Evolutionary conservation across 2,113 vertebrate genomes (phyloP), one percentile per base, ranked within the genome.

Genomic region (Nanorana parkeri): DNA sequence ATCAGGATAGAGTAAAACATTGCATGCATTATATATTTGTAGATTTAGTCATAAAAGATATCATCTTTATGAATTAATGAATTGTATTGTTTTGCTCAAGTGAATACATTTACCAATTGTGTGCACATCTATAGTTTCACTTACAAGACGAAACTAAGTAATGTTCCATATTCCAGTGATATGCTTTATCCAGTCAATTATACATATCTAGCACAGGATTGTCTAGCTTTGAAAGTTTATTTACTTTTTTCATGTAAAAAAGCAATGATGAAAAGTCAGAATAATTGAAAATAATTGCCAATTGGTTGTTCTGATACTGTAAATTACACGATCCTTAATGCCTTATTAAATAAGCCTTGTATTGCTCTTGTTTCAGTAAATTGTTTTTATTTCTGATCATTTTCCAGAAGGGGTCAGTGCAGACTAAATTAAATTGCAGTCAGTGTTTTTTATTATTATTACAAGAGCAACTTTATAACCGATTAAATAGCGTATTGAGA

Each of bases 321-420:
- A 11, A 15, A 47, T 6, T 47, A 10, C 6, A 47, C 10, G 13
- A 15, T 47, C 2, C 41, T 47, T 2, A 13, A 13, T 47, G 41
- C 6, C 13, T 4, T 41, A 41, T 15, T 13, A 47, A 10, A 47
- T 47, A 47, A 47, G 8, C 5, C 41, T 10, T 41, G 41, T 10
- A 41, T 41, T 11, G 6, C 1, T 41, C 41, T 47, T 47, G 41
- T 47, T 47, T 47, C 41, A 47, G 41, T 47, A 47, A 15, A 47
- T 13, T 47, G 41, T 47, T 90, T 87, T 88, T 84, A 87, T 92
- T 88, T 90, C 86, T 88, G 32, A 83, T 85, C 82, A 61, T 87
- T 73, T 84, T 90, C 88, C 81, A 83, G 71, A 86, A 85, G 68
- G 80, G 87, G 73, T 92, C 87, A 87, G 75, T 88, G 85, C 88